Base-by-base conservation (phyloP, 2,888 invertebrate species). In the Xanthorhoe spadicearia region DNA sequence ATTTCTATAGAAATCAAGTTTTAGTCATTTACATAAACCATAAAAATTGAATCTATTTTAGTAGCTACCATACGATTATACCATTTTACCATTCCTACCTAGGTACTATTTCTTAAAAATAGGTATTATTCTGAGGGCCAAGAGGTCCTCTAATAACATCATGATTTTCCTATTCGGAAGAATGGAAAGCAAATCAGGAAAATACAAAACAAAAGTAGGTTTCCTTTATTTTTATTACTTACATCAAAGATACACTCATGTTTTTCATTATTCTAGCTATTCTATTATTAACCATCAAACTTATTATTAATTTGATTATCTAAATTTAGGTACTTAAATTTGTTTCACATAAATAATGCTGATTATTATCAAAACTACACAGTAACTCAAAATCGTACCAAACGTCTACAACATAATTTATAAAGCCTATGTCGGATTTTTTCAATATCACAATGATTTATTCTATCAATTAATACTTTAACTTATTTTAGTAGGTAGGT, bases 391-490 rank as follows among this genome's bases (percentile, higher is more conserved):
- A 15, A 13, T 6, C 48, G 1, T 7, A 48, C 48, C 1, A 15
- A 48, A 48, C 15, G 8, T 7, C 48, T 6, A 48, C 48, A 48
- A 17, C 48, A 48, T 48, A 48, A 48, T 13, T 46, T 46, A 46
- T 48, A 43, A 7, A 48, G 17, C 17, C 48, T 48, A 48, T 48
- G 15, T 8, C 17, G 48, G 48, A 48, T 17, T 48, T 48, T 46
- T 15, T 48, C 48, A 48, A 48, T 48, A 48, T 48, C 48, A 48
- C 48, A 48, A 43, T 48, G 7, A 17, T 46, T 6, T n/a, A 46
- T 15, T 48, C 48, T 48, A 48, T 17, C 48, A 48, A 7, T 43
- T 48, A 48, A 46, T 17, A 48, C 13, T 48, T 48, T 15, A 17
- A 17, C 48, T 17, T 48, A 48, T 48, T 48, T 15, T 17, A 15